Evolutionary conservation across 2,113 vertebrate genomes (phyloP), one percentile per base, ranked within the genome.

Genomic region (Arothron firmamentum): DNA sequence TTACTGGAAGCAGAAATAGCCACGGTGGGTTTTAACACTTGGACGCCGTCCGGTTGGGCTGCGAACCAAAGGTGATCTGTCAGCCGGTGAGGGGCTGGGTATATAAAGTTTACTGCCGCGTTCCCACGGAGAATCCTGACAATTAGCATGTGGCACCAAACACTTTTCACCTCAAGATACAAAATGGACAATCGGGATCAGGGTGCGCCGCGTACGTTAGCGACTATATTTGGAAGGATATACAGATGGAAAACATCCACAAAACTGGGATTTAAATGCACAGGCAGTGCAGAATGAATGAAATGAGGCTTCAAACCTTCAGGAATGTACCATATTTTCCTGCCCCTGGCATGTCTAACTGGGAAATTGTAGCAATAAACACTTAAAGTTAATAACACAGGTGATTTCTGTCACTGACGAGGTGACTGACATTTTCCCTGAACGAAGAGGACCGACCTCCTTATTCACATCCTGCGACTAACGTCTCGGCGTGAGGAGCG

Each of bases 1-100:
- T 89, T 89, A 87, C 86, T 87, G 86, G 83, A 89, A 87, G 81
- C 77, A 77, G 77, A 83, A 85, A 83, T 83, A 87, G 85, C 83
- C 75, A 71, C 73, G 52, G 63, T 78, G 52, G 34, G 65, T 88
- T 84, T 89, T 89, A 88, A 87, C 79, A 77, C 78, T 79, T 71
- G 80, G 82, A 74, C 66, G 60, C 74, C 85, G 79, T 86, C 80
- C 69, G 47, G 58, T 70, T 55, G 77, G 87, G 85, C 84, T 72
- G 54, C 14, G 53, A 48, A 87, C 84, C 85, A 88, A 83, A 79
- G 65, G 78, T 76, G 76, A 86, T 87, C 83, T 74, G 80, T 88
- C 83, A 81, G 78, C 78, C 81, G 67, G 77, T 58, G 62, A 84
- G 79, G 58, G 74, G 64, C 45, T 59, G 56, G 72, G 62, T 67